A percentile compares a stretch with the other conserved stretches of the same genome.
Conservation (phyloP, 2,888 invertebrate species). For the Noctua comes region DNA sequence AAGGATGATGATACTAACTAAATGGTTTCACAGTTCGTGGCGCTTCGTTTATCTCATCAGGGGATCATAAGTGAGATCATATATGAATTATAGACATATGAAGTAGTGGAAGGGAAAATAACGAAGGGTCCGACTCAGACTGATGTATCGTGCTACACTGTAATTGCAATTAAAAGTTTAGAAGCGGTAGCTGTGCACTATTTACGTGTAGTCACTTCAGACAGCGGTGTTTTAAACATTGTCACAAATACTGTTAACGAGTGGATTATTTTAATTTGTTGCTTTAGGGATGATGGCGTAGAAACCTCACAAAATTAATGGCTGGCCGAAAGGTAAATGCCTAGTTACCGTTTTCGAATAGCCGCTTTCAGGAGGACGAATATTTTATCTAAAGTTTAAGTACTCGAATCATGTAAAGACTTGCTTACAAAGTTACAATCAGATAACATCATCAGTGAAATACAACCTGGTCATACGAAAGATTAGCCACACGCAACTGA, state of each 20-base stretch:
- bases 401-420: conserved; percentile 4
- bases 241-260: not conserved
- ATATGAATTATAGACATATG: conserved; percentile 30
- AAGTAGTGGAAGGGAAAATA: conserved; percentile 8
- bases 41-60: conserved; percentile 26
- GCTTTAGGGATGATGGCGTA: not conserved
- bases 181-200: conserved; percentile 12
- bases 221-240: conserved; percentile 5
- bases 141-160: conserved; percentile 32
- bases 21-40: conserved; percentile 17
- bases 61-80: conserved; percentile 29
- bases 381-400: not conserved
- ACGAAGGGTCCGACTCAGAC: conserved; percentile 28
- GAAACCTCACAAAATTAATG: not conserved
- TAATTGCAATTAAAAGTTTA: conserved; percentile 57
- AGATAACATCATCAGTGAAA: conserved; percentile 35
- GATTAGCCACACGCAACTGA: conserved; percentile 42
- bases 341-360: not conserved
- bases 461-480: conserved; percentile 21
- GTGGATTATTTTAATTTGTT: not conserved
- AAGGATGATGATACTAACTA: conserved; percentile 8
- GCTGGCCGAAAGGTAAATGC: not conserved
- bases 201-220: not conserved
- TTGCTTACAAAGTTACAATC: conserved; percentile 13
- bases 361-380: not conserved